Evolutionary conservation across 2,888 invertebrate species (phyloP).

Genomic region (Polydrusus cervinus): DNA sequence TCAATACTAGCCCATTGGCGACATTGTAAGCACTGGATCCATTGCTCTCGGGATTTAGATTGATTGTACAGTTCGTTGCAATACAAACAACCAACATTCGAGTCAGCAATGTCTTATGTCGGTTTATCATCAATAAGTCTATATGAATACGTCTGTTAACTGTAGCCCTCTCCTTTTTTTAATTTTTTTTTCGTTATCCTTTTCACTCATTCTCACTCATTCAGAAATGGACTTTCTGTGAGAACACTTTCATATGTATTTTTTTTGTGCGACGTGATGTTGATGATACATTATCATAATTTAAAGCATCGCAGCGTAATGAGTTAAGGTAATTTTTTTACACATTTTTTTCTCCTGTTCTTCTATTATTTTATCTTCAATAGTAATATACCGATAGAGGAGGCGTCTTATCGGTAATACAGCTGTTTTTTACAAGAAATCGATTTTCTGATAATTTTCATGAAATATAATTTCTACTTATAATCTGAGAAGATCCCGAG

Average conservation of each 20-base stretch:
- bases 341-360: not conserved
- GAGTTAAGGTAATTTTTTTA: not conserved
- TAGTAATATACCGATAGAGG: too few relatives aligned
- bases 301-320: not conserved
- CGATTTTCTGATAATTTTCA: too few relatives aligned
- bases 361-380: not conserved
- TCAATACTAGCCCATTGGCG: not conserved
- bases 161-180: slow-evolving; percentile 13
- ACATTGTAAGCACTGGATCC: not conserved
- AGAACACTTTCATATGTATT: not conserved
- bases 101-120: slow-evolving; percentile 5
- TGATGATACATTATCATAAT: not conserved
- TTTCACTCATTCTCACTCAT: slow-evolving; percentile 8
- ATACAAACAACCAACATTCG: slow-evolving; percentile 5
- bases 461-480: too few relatives aligned
- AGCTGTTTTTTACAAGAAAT: too few relatives aligned
- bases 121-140: slow-evolving; percentile 2
- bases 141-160: slow-evolving; percentile 6
- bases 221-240: not conserved
- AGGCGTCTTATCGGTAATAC: too few relatives aligned
- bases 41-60: not conserved
- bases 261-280: not conserved
- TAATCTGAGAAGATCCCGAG: too few relatives aligned
- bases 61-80: slow-evolving; percentile 1
- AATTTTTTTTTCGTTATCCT: not conserved